Evolutionary conservation across 2,797 vertebrate genomes (phyloP).

Genomic region (Prunella strophiata): DNA sequence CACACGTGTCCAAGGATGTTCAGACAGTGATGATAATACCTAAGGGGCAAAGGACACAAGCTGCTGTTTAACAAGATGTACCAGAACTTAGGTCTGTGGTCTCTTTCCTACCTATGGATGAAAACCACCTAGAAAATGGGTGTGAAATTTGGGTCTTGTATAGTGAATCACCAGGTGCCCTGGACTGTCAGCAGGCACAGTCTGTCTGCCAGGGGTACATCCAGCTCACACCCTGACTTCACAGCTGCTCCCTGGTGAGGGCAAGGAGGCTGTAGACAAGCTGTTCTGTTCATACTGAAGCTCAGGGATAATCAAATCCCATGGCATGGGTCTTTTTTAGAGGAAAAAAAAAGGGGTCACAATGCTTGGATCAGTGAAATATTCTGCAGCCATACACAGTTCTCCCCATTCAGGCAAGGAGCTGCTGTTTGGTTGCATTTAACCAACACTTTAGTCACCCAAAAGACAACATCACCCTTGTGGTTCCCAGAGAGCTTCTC

Average conservation of each 20-base stretch:
- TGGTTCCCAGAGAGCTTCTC: neutral
- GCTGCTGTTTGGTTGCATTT: neutral
- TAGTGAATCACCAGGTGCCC: neutral
- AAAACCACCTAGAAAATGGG: neutral
- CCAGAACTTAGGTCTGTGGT: neutral
- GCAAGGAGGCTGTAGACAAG: neutral
- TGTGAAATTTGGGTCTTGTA: neutral
- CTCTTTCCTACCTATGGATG: neutral
- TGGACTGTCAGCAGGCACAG: neutral
- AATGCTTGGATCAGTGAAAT: neutral
- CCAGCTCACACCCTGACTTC: neutral
- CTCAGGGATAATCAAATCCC: neutral
- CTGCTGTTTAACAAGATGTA: neutral
- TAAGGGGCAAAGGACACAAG: neutral
- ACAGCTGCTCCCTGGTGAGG: neutral
- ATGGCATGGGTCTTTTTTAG: accelerated
- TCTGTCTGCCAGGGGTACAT: neutral
- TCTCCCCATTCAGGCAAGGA: neutral
- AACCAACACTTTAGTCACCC: neutral
- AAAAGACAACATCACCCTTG: neutral
- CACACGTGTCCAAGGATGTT: neutral
- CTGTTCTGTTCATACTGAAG: neutral
- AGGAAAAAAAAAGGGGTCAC: neutral
- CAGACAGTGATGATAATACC: neutral
- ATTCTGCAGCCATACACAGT: neutral